Conservation (phyloP, 2,797 vertebrate species). For the Oryzias sinensis region DNA sequence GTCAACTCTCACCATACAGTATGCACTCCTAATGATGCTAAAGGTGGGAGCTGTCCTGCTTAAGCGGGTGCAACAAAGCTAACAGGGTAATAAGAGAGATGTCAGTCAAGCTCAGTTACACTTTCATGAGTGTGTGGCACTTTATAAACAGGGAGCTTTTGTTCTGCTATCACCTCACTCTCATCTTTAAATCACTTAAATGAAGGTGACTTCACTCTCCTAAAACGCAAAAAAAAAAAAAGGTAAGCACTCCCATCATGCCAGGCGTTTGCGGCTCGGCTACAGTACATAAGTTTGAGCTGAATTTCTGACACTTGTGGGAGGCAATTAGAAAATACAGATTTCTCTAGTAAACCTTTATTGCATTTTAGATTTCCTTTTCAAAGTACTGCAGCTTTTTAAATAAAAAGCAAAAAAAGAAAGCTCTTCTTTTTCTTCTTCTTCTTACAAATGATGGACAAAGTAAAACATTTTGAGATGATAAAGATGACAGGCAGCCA, state of each 20-base stretch:
- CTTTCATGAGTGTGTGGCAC: neutral
- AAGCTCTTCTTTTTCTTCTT: constrained; percentile 7
- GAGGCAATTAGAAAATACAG: constrained; percentile 42
- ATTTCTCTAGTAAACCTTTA: constrained; percentile 1
- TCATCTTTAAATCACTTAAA: constrained; percentile 2
- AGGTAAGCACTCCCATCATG: constrained; percentile 28
- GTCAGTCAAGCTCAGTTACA: neutral
- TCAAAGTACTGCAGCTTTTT: constrained; percentile 22
- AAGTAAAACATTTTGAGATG: neutral
- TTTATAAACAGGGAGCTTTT: neutral
- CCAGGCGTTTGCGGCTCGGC: constrained; percentile 2
- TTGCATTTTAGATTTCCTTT: constrained; percentile 21
- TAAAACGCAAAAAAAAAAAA: constrained; percentile 5
- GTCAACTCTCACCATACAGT: too few relatives aligned
- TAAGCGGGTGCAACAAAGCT: constrained; percentile 19
- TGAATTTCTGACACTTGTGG: constrained; percentile 48
- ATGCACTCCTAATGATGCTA: constrained; percentile 3
- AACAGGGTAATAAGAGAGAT: neutral
- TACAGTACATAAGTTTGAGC: constrained; percentile 49
- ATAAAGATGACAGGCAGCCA: neutral
- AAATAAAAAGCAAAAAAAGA: neutral
- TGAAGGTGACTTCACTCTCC: constrained; percentile 3
- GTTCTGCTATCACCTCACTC: constrained; percentile 1
- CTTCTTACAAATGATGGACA: neutral
- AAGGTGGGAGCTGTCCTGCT: neutral